Evolutionary conservation across 1,140 invertebrate species (phyloP).

Genomic region (Spodoptera litura): DNA sequence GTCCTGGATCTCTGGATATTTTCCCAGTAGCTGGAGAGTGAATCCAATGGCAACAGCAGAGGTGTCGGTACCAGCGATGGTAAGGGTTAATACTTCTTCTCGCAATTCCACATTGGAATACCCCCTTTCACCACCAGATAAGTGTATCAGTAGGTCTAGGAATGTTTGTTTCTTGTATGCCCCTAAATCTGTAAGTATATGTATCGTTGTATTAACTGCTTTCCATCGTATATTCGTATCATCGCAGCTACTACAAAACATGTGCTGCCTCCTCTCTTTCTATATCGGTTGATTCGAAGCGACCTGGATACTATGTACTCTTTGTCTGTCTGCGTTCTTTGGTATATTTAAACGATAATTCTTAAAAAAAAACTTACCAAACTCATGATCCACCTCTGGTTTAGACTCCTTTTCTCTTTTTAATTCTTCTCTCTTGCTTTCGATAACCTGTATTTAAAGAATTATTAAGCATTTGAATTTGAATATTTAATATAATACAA

Average conservation of each 20-base stretch:
- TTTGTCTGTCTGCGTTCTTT: too few relatives aligned
- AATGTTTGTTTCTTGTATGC: conserved; percentile 60
- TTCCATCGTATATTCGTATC: too few relatives aligned
- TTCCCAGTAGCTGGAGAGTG: conserved; percentile 62
- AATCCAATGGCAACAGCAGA: conserved; percentile 61
- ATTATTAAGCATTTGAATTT: neutral
- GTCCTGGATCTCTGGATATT: conserved; percentile 68
- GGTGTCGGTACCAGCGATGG: conserved; percentile 68
- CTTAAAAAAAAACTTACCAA: conserved; percentile 52
- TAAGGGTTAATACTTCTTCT: conserved; percentile 68
- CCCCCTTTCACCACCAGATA: conserved; percentile 68
- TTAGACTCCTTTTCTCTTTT: conserved; percentile 53
- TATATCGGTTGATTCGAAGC: too few relatives aligned
- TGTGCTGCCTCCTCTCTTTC: too few relatives aligned
- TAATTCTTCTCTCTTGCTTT: conserved; percentile 65
- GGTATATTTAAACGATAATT: too few relatives aligned
- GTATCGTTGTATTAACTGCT: too few relatives aligned
- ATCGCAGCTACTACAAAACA: too few relatives aligned
- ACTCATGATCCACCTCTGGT: conserved; percentile 62
- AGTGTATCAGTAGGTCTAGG: conserved; percentile 64
- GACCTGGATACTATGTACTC: too few relatives aligned
- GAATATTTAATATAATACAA: neutral
- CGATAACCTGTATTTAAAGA: conserved; percentile 62
- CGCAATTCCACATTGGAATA: conserved; percentile 66
- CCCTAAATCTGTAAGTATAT: conserved; percentile 57